A percentile compares a stretch with the other conserved stretches of the same genome.
These are phyloP conservation scores for Globia sparganii DNA, from an alignment of 2,888 invertebrate genomes.

Conservation along the genomic window DNA sequence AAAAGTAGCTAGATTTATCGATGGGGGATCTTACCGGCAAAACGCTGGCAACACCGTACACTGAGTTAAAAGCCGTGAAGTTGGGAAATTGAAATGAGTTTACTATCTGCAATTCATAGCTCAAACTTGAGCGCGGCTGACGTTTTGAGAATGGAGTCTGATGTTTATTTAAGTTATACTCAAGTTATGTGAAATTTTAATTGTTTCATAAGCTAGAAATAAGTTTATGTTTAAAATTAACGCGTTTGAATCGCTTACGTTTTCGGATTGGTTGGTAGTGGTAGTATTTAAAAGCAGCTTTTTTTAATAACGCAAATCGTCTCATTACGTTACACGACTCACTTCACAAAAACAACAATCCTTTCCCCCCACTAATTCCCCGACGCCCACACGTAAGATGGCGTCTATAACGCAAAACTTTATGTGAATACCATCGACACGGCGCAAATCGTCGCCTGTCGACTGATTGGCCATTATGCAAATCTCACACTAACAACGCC, in stretches of 20 bases:
- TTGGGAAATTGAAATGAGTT: slow-evolving; percentile 67
- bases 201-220: slow-evolving; percentile 7
- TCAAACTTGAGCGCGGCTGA: slow-evolving; percentile 49
- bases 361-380: slow-evolving; percentile 14
- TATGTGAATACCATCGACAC: slow-evolving; percentile 65
- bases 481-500: slow-evolving; percentile 75
- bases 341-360: not conserved
- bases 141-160: slow-evolving; percentile 43
- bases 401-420: slow-evolving; percentile 59
- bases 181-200: slow-evolving; percentile 15
- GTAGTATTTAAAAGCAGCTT: too few species aligned
- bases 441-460: slow-evolving; percentile 69
- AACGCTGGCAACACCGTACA: slow-evolving; percentile 60
- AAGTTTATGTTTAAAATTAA: not conserved
- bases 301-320: not conserved
- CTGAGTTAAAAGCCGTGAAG: slow-evolving; percentile 64
- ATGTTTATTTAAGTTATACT: slow-evolving; percentile 55
- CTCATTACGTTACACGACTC: slow-evolving; percentile 3
- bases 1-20: slow-evolving; percentile 73
- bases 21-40: slow-evolving; percentile 64
- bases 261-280: not conserved
- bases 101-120: slow-evolving; percentile 65
- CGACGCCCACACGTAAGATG: slow-evolving; percentile 43
- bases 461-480: slow-evolving; percentile 81
- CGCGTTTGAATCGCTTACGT: not conserved